Evolutionary conservation across 2,888 invertebrate species (phyloP), one percentile per base, ranked within the genome.

Genomic region (Mayetiola destructor): DNA sequence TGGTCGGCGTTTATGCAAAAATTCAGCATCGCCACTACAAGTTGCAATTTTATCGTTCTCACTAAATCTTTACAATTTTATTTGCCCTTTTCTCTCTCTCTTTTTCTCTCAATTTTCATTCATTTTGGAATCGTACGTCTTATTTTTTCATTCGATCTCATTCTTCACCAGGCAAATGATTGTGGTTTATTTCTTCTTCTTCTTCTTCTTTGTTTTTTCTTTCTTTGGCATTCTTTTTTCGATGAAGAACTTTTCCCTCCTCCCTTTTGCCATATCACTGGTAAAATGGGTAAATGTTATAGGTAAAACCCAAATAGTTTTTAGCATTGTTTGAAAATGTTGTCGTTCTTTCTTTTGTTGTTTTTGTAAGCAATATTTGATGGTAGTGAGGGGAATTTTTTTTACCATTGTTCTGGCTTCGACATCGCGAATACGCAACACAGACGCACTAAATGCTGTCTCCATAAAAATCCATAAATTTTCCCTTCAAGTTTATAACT

Each of bases 401-500:
- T 6, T 20, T 40, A n/a, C n/a, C n/a, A n/a, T 20, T 3, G 6
- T 40, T 40, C 4, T 42, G 23, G 21, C 14, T 42, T 27, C 23
- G 27, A 23, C 27, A 27, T 48, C n/a, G 48, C 48, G 48, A 48
- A n/a, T 48, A 48, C 48, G 48, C 14, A 48, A 48, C 48, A 48
- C n/a, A 36, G 48, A 48, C 48, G n/a, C n/a, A 48, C 27, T 48
- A 27, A 48, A 48, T 27, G 48, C 16, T 48, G 48, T 48, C 48
- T 48, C n/a, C 48, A 48, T 48, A 48, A 48, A 27, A 48, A 48
- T 27, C 27, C 48, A 48, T 48, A 48, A 48, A 48, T 48, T 48
- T 27, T 48, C 27, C n/a, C 2, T 48, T 48, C 48, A 23, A 48
- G 27, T 48, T 48, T 48, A 48, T 48, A 27, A 48, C 48, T 48